A percentile compares a stretch with the other conserved stretches of the same genome.
Conservation (phyloP, 1,140 invertebrate species). For the Hyles vespertilio region DNA sequence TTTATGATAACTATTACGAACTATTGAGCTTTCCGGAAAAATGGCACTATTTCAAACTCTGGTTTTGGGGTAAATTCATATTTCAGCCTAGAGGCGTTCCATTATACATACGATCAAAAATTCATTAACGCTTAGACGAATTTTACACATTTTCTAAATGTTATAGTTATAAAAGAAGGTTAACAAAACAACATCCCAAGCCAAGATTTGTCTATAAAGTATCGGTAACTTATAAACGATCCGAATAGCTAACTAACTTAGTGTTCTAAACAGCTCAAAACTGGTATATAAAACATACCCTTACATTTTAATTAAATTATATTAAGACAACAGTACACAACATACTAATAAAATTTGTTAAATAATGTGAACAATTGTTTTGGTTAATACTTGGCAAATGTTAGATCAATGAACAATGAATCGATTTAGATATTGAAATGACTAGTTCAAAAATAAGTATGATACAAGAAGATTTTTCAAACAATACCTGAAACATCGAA, state of each 20-base stretch:
- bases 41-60: constrained; percentile 22
- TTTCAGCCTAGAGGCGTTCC: no score
- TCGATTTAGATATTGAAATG: constrained; percentile 3
- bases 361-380: constrained; percentile 63
- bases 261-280: constrained; percentile 35
- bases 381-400: constrained; percentile 69
- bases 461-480: constrained; percentile 1
- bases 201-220: no score
- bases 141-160: no score
- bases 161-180: no score
- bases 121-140: no score
- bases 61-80: constrained; percentile 1
- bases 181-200: constrained; percentile 7
- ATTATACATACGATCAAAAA: constrained; percentile 1
- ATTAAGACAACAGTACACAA: constrained; percentile 54
- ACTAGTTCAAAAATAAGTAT: constrained; percentile 5
- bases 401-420: constrained; percentile 21
- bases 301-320: constrained; percentile 43
- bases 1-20: no score
- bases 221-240: constrained; percentile 5
- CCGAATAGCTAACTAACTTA: constrained; percentile 37
- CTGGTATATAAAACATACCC: constrained; percentile 46
- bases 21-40: constrained; percentile 4
- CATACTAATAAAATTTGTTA: constrained; percentile 71
- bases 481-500: not conserved